Base-by-base conservation (phyloP, 2,113 vertebrate species). In the Carollia perspicillata region DNA sequence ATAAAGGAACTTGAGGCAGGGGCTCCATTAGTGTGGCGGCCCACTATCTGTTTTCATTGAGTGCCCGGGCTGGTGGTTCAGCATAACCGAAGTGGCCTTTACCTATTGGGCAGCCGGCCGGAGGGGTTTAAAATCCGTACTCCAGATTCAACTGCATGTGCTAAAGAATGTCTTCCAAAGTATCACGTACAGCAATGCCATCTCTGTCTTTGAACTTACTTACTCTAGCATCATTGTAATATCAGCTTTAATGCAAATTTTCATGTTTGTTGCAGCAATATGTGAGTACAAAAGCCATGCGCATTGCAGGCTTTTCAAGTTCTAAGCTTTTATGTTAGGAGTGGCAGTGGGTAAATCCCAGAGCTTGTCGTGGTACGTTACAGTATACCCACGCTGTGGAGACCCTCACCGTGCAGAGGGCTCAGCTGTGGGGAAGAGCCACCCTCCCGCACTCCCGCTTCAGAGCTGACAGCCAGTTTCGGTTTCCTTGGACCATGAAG, bases 221-320 rank as follows among this genome's bases (percentile, higher is more conserved):
- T 66, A 78, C 51, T 65, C 69, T 47, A 51, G 66, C 30, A 26
- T 96, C 84, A 92, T 97, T 94, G 68, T 22, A 81, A 23, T 66
- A 65, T 74, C 44, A 6, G 40, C 90, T 55, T 65, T 92, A 89
- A 90, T 58, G 55, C 63, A 90, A 72, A 69, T 85, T 89, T 79
- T 72, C 90, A 40, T 90, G 20, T 96, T 94, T 81, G 65, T 55
- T 69, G 26, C 51, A 35, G 66, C 77, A 44, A 3, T 37, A 20
- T 79, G 40, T 81, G 90, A 94, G 60, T 95, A 33, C 80, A 85
- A 92, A 96, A 95, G 96, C 84, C 53, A 13, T 81, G 79, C 90
- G 86, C 83, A 96, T 97, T 89, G 80, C 65, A 95, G 81, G 88
- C 92, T 85, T 95, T 95, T 95, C 77, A 74, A 83, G 51, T 79